Conservation (phyloP, 2,113 vertebrate species). For the Hystrix cristata region DNA sequence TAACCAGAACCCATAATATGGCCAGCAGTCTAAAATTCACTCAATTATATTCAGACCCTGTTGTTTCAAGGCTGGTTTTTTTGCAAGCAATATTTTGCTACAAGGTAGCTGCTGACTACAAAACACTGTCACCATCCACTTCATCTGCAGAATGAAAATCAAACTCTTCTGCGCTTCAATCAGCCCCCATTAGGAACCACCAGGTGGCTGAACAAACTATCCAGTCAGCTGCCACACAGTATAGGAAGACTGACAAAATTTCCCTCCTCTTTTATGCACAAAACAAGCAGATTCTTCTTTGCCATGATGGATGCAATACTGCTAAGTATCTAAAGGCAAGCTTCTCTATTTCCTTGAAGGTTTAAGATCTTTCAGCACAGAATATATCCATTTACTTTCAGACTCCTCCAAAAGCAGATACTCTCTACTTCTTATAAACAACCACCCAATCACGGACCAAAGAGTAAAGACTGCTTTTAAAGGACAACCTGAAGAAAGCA, state of each 20-base stretch:
- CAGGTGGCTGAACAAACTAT: conserved; percentile 24
- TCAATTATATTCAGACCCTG: conserved; percentile 42
- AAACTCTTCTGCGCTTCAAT: conserved; percentile 47
- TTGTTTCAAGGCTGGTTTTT: conserved; percentile 51
- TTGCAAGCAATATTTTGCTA: conserved; percentile 53
- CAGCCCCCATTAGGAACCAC: conserved; percentile 1
- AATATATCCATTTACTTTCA: conserved; percentile 51
- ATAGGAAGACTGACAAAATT: not conserved
- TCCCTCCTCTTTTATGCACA: not conserved
- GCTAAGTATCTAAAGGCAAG: not conserved
- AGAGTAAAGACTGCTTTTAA: not conserved
- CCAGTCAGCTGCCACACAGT: conserved; percentile 21
- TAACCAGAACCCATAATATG: conserved; percentile 31
- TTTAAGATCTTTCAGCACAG: not conserved
- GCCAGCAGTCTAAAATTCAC: conserved; percentile 40
- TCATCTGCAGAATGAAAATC: conserved; percentile 66
- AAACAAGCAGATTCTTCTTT: conserved; percentile 61
- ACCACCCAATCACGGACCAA: conserved; percentile 30
- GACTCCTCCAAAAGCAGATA: not conserved
- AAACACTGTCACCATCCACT: conserved; percentile 36
- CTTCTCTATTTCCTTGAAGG: not conserved
- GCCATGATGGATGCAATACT: not conserved
- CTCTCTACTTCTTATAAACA: conserved; percentile 37
- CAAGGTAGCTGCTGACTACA: conserved; percentile 63
- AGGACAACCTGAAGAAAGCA: conserved; percentile 39